A percentile compares a stretch with the other conserved stretches of the same genome.
These are phyloP conservation scores for Hydrozoanthus tunicans DNA, from an alignment of 64 coral and sea anemone species.

Conservation along the genomic window DNA sequence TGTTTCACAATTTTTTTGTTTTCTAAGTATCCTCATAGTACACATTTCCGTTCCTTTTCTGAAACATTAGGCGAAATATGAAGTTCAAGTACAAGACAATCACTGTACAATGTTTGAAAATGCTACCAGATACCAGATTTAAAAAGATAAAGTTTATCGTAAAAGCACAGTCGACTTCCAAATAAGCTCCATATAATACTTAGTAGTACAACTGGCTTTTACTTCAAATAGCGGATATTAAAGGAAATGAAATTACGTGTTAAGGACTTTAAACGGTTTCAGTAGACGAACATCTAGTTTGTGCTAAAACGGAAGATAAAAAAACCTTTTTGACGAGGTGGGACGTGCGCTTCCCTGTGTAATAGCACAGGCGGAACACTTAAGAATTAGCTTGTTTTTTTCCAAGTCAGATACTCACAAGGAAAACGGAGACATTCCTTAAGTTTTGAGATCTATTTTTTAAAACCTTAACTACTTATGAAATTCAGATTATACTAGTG, in stretches of 20 bases:
- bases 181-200: no score
- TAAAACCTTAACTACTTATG: neutral
- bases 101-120: no score
- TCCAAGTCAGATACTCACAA: neutral
- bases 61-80: no score
- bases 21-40: no score
- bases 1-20: no score
- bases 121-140: no score
- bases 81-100: no score
- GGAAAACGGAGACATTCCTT: neutral
- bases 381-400: neutral
- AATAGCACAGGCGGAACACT: constrained; percentile 13
- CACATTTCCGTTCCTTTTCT: no score
- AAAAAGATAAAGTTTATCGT: no score
- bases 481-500: neutral
- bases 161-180: no score
- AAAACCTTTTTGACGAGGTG: neutral
- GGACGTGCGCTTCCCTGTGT: neutral
- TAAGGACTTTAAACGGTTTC: neutral
- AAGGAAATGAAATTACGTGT: no score
- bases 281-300: constrained; percentile 16
- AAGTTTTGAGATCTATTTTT: neutral
- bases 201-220: no score
- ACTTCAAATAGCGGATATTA: neutral
- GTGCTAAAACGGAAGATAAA: constrained; percentile 42